A percentile compares a stretch with the other conserved stretches of the same genome.
These are phyloP conservation scores for Pseudochaenichthys georgianus DNA, from an alignment of 2,797 vertebrate species.

Conservation along the genomic window DNA sequence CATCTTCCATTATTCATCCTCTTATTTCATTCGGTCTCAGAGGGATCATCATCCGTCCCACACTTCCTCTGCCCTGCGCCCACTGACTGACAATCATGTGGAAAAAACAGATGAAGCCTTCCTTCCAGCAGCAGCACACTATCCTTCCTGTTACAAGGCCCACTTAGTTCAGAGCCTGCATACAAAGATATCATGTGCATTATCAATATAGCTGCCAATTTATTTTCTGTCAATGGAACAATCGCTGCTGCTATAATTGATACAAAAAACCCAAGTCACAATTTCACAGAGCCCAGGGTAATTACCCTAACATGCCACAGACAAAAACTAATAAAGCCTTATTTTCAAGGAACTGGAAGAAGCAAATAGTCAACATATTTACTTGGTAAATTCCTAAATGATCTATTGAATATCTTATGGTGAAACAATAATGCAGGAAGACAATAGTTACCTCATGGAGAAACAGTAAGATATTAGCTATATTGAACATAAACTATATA, in stretches of 20 bases:
- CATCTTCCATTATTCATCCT: constrained; percentile 64
- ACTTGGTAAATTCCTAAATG: not conserved
- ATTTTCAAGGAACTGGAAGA: not conserved
- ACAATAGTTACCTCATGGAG: not conserved
- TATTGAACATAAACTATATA: not conserved
- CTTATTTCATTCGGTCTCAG: constrained; percentile 62
- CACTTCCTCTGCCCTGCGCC: constrained; percentile 56
- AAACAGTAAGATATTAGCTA: not conserved
- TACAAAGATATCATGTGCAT: not conserved
- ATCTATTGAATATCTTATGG: not conserved
- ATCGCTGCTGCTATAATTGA: not conserved
- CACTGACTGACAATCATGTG: constrained; percentile 61
- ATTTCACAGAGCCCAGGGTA: not conserved
- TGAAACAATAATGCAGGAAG: not conserved
- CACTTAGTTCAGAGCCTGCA: constrained; percentile 10
- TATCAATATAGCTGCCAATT: not conserved
- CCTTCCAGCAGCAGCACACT: constrained; percentile 48
- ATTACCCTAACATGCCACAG: not conserved
- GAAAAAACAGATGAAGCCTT: constrained; percentile 59
- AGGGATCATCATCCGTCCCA: constrained; percentile 58
- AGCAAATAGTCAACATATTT: not conserved
- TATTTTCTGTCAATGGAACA: not conserved
- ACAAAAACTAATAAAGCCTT: not conserved
- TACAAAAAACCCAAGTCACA: not conserved
- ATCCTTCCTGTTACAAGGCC: constrained; percentile 12